A percentile compares a stretch with the other conserved stretches of the same genome.
Evolutionary conservation across 2,113 vertebrate genomes (phyloP).

Genomic region (Marcusenius ussheri): DNA sequence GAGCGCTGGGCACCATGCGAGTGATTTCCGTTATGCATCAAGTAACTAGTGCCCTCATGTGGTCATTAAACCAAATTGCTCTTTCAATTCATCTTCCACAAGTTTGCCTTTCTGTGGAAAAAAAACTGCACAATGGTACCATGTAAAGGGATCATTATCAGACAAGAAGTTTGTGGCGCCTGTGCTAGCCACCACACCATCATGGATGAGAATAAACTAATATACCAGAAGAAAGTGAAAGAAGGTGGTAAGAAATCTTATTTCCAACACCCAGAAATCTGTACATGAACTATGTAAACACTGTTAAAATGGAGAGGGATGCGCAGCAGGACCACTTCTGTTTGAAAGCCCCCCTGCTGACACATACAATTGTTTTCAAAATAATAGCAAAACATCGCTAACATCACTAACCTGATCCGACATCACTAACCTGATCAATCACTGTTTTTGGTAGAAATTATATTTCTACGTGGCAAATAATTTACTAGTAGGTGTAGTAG

Average conservation of each 20-base stretch:
- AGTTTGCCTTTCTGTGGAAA: background rate
- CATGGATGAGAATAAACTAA: background rate
- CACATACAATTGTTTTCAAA: background rate
- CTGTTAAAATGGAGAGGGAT: background rate
- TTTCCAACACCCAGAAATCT: background rate
- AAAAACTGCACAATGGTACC: background rate
- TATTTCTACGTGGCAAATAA: too few relatives aligned
- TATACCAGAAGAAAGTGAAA: background rate
- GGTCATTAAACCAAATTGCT: background rate
- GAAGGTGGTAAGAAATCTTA: background rate
- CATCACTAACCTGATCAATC: too few relatives aligned
- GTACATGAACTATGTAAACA: background rate
- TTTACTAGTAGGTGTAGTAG: too few relatives aligned
- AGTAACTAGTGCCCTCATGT: constrained; percentile 1
- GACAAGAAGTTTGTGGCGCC: background rate
- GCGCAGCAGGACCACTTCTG: background rate
- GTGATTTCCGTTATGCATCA: background rate
- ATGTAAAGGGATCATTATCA: background rate
- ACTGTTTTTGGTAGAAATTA: too few relatives aligned
- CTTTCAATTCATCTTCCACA: background rate
- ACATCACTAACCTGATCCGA: too few relatives aligned
- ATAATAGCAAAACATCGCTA: too few relatives aligned
- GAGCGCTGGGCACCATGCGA: background rate
- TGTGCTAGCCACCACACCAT: background rate
- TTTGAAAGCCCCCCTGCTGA: background rate